Evolutionary conservation across 2,797 vertebrate genomes (phyloP).

Genomic region (Poecilia gillii): DNA sequence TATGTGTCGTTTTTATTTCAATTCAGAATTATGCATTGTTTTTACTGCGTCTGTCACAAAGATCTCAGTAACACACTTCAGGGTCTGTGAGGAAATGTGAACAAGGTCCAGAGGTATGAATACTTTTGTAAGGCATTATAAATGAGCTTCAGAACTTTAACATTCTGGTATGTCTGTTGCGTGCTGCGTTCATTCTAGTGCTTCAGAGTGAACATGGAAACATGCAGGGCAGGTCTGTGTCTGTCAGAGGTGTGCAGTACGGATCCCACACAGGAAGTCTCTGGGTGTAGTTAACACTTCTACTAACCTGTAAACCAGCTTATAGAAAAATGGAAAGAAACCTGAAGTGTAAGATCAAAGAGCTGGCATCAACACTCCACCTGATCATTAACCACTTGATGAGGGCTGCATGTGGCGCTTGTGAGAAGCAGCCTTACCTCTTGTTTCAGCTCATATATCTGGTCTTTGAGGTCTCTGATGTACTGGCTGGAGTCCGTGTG

Average conservation of each 20-base stretch:
- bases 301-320: conserved; percentile 50
- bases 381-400: conserved; percentile 5
- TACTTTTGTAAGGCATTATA: not conserved
- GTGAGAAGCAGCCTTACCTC: conserved; percentile 85
- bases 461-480: conserved; percentile 95
- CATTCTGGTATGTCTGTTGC: not conserved
- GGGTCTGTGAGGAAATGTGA: not conserved
- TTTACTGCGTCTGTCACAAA: not conserved
- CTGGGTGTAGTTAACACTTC: conserved; percentile 83
- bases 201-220: not conserved
- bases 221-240: conserved; percentile 6
- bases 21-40: not conserved
- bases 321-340: conserved; percentile 67
- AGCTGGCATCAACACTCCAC: conserved; percentile 11
- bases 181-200: not conserved
- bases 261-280: conserved; percentile 76
- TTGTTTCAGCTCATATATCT: conserved; percentile 92
- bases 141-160: not conserved
- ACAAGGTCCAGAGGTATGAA: not conserved
- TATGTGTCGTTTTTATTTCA: not conserved
- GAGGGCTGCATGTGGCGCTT: too few relatives aligned
- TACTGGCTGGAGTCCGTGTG: conserved; percentile 95
- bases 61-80: not conserved
- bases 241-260: conserved; percentile 31
- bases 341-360: conserved; percentile 48